These are phyloP conservation scores for Drosophila demipolita DNA, from an alignment of 2,888 invertebrate genomes.

Conservation along the genomic window DNA sequence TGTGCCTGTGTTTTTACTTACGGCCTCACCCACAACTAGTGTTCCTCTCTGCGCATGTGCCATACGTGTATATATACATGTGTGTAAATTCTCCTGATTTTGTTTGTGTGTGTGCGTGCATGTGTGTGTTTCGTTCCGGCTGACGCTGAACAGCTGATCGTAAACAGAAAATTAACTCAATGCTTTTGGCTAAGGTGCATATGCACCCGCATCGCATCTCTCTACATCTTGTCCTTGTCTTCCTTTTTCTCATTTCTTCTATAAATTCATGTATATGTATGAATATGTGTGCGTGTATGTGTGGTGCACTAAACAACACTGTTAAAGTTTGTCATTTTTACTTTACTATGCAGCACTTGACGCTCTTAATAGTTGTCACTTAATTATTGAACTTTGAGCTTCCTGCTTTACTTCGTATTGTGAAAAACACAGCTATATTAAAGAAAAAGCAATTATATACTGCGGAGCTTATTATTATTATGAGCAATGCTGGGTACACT, in stretches of 20 bases:
- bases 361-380: conserved; percentile 16
- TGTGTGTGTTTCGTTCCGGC: conserved; percentile 35
- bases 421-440: conserved; percentile 51
- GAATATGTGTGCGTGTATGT: background rate
- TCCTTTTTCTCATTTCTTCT: background rate
- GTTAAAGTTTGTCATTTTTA: background rate
- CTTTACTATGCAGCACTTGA: background rate
- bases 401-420: conserved; percentile 8
- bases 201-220: conserved; percentile 37
- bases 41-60: conserved; percentile 40
- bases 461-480: conserved; percentile 21
- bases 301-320: background rate
- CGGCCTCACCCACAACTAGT: conserved; percentile 27
- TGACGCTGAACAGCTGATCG: conserved; percentile 63
- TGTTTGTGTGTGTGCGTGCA: conserved; percentile 4
- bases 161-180: conserved; percentile 48
- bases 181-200: conserved; percentile 37
- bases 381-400: conserved; percentile 52
- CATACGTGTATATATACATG: background rate
- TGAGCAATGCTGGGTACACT: conserved; percentile 42
- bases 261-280: background rate
- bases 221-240: conserved; percentile 4
- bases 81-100: background rate
- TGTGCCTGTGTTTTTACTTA: conserved; percentile 19
- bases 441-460: conserved; percentile 43